Conservation (phyloP, 2,888 invertebrate genomes). For the Phyto melanocephala region DNA sequence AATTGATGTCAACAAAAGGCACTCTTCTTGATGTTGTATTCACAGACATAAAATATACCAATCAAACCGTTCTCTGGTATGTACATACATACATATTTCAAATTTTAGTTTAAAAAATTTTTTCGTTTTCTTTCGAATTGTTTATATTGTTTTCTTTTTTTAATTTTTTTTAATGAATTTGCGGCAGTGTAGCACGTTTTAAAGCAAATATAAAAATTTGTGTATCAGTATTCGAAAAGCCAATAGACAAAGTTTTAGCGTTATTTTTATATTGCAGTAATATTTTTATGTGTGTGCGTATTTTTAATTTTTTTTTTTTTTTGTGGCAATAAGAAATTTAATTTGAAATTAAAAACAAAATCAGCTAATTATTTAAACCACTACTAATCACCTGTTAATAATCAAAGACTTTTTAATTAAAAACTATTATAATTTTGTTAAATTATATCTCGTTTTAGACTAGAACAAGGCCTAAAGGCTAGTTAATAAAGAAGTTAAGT, state of each 20-base stretch:
- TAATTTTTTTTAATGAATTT: not conserved
- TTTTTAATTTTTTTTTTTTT: not conserved
- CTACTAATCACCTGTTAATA: not conserved
- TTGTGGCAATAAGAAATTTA: conserved; percentile 24
- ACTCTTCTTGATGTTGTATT: no score
- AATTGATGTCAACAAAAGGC: no score
- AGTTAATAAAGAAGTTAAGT: not conserved
- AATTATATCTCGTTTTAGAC: not conserved
- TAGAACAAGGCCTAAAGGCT: not conserved
- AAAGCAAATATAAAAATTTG: not conserved
- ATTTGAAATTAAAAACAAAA: conserved; percentile 17
- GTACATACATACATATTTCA: no score
- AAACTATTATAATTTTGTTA: not conserved
- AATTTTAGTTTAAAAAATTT: no score
- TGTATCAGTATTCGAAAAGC: not conserved
- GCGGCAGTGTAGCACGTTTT: not conserved
- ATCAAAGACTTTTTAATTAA: not conserved
- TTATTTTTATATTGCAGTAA: not conserved
- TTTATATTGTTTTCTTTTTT: conserved; percentile 3
- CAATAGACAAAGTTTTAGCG: not conserved
- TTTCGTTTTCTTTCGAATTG: not conserved
- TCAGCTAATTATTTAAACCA: not conserved
- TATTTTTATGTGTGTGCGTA: not conserved
- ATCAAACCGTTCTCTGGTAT: no score
- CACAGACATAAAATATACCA: no score